Percentiles rank a stretch among this genome's conserved stretches.
These are phyloP conservation scores for Bettongia penicillata DNA, from an alignment of 2,113 vertebrate genomes.

Conservation along the genomic window DNA sequence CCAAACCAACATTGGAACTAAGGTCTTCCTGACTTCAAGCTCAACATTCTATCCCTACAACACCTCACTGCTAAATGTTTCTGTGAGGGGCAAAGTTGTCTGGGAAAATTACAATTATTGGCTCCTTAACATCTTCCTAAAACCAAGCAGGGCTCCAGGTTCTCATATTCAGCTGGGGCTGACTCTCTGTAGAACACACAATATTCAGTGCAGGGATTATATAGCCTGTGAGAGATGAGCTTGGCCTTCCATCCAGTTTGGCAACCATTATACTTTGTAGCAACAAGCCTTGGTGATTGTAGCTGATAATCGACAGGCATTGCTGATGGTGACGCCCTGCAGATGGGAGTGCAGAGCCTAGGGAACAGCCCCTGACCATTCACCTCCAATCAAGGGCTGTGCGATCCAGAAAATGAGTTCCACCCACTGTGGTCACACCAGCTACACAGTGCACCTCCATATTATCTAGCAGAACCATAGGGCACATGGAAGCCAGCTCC, in stretches of 20 bases:
- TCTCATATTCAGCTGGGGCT: neutral
- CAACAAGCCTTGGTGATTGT: neutral
- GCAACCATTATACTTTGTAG: neutral
- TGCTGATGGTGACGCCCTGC: neutral
- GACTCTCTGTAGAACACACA: neutral
- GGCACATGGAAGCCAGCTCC: neutral
- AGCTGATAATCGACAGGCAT: neutral
- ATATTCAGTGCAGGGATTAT: no score
- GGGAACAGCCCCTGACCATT: neutral
- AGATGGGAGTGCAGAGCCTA: neutral
- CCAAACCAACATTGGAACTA: no score
- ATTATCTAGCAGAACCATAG: neutral
- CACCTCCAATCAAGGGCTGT: neutral
- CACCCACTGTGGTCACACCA: neutral
- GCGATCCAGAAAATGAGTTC: neutral
- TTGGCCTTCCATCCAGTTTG: neutral
- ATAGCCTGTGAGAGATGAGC: neutral
- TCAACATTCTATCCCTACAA: no score
- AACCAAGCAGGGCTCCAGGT: neutral
- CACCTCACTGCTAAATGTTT: no score
- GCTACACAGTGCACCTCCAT: neutral
- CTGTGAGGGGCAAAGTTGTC: neutral
- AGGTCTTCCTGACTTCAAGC: no score
- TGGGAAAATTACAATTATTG: neutral
- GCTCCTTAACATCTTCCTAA: neutral